Base-by-base conservation (phyloP, 2,888 invertebrate genomes). In the Caenorhabditis sp. region DNA sequence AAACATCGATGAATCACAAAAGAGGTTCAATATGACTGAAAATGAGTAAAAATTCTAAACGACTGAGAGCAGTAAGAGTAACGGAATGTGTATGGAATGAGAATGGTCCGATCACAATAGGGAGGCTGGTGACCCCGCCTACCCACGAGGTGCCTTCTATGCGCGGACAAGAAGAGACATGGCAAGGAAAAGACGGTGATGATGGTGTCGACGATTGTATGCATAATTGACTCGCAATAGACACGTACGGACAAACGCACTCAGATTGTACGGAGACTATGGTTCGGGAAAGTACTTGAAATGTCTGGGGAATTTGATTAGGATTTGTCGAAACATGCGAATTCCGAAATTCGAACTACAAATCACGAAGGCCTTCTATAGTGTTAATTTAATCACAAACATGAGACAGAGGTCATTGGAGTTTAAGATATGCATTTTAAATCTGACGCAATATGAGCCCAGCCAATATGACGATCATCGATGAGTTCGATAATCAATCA, bases 231-330 rank as follows among this genome's bases (percentile, higher is more conserved):
- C 75, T 68, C 35, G 63, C 41, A 59, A 49, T 12, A 35, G 54
- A 41, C 77, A 77, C 70, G 77, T 77, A 49, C 56, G 59, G 58
- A 31, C 59, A 77, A 26, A 19, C 54, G 77, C 54, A 77, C 77
- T 54, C 69, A 63, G 26, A 41, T 69, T 51, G 77, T 70, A 77
- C 77, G 54, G 69, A 54, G 61, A 28, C 22, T 38, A 51, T 51
- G 14, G 6, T 49, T 61, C 24, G 51, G 31, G 61, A 63, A 63
- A 14, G 26, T 31, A 44, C 44, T 24, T 14, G 54, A 54, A 54
- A 24, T 24, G 31, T 10, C 8, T 22, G 28, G 54, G 26, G 24
- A 54, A 49, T 49, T 3, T 16, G 16, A 49, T 49, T 47, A 6
- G 49, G 2, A 49, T 19, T 19, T 14, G 5, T 59, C 12, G 38